These are phyloP conservation scores for Apantesis nais DNA, from an alignment of 2,888 invertebrate genomes.

Conservation along the genomic window DNA sequence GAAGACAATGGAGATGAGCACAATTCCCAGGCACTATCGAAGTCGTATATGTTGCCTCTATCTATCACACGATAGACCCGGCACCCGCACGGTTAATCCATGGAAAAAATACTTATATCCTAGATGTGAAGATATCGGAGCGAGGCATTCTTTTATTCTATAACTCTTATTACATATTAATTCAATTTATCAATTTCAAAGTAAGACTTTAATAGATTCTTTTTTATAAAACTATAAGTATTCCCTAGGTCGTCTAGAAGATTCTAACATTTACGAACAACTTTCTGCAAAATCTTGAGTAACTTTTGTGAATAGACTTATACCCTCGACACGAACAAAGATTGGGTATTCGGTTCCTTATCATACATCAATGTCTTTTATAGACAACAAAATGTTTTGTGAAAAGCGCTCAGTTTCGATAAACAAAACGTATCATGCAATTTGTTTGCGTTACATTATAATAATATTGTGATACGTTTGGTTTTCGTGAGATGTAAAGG, in stretches of 20 bases:
- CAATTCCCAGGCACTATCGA: no score
- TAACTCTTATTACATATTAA: neutral
- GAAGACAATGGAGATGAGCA: no score
- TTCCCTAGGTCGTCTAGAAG: neutral
- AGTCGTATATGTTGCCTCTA: no score
- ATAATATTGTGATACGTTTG: constrained; percentile 56
- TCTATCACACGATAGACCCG: no score
- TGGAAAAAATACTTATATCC: no score
- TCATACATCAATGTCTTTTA: constrained; percentile 5
- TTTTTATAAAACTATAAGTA: neutral
- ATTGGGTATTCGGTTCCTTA: neutral
- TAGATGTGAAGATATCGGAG: no score
- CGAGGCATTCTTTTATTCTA: no score
- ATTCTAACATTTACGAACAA: neutral
- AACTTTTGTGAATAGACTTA: neutral
- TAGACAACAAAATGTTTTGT: constrained; percentile 7
- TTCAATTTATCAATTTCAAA: neutral
- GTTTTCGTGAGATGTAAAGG: constrained; percentile 51
- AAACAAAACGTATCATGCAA: constrained; percentile 13
- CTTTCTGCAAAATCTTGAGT: neutral
- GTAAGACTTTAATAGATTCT: neutral
- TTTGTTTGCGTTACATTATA: constrained; percentile 42
- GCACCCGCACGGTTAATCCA: no score
- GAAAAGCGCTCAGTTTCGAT: constrained; percentile 10
- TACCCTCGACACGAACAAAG: neutral